Conservation (phyloP, 30 jellyfish, hydroid and myxozoan genomes). For the Aurelia aurita region DNA sequence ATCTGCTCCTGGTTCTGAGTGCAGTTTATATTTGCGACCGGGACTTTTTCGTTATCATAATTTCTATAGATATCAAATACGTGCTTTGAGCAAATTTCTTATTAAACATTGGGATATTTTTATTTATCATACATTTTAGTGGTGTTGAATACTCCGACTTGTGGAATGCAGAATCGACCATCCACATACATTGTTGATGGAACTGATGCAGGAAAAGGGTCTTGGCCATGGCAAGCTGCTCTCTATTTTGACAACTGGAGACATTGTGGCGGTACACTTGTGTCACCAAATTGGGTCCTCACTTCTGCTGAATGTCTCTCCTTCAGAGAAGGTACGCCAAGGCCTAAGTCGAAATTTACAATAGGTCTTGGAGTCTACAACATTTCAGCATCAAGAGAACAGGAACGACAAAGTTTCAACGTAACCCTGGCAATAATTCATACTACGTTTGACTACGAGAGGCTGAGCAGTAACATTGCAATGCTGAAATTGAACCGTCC, state of each 20-base stretch:
- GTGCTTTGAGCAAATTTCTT: too few relatives aligned
- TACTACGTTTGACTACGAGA: background rate
- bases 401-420: background rate
- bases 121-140: too few relatives aligned
- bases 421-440: background rate
- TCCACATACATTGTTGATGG: background rate
- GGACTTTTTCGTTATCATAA: too few relatives aligned
- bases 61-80: too few relatives aligned
- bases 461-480: background rate
- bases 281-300: background rate
- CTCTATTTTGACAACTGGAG: background rate
- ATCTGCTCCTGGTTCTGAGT: too few relatives aligned
- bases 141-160: background rate
- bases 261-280: background rate
- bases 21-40: too few relatives aligned
- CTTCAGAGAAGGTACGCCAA: too few relatives aligned
- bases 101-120: too few relatives aligned
- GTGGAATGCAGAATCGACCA: background rate
- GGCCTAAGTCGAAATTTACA: background rate
- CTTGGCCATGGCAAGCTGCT: conserved; percentile 26
- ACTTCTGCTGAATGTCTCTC: background rate
- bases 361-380: background rate
- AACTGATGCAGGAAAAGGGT: background rate
- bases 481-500: background rate
- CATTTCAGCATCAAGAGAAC: background rate